Conservation (phyloP, 2,888 invertebrate genomes). For the Ypsolopha scabrella region DNA sequence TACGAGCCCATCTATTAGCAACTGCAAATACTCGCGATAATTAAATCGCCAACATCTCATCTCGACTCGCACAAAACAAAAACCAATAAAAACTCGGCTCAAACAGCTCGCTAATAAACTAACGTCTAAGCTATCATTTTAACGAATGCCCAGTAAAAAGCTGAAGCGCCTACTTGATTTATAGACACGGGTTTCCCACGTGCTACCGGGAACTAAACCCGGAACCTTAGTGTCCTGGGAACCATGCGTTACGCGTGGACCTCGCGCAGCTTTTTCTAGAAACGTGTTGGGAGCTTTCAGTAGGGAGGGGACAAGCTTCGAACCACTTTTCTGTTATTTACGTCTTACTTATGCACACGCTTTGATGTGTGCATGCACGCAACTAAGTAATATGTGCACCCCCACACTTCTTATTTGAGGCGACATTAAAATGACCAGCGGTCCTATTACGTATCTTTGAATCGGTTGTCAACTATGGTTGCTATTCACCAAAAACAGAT, state of each 20-base stretch:
- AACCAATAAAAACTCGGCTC: not conserved
- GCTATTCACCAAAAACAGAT: too few species aligned
- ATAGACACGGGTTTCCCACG: slow-evolving; percentile 60
- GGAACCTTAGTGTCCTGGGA: slow-evolving; percentile 50
- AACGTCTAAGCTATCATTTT: slow-evolving; percentile 4
- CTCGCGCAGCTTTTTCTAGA: slow-evolving; percentile 31
- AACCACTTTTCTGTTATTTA: too few species aligned
- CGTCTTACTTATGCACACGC: too few species aligned
- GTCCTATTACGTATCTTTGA: too few species aligned
- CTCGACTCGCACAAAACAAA: too few species aligned
- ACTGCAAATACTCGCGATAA: too few species aligned
- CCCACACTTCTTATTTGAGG: too few species aligned
- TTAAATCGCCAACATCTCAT: too few species aligned
- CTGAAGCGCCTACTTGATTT: slow-evolving; percentile 30
- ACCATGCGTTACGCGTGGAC: slow-evolving; percentile 30
- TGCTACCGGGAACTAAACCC: slow-evolving; percentile 60
- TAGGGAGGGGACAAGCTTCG: too few species aligned
- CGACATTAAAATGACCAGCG: too few species aligned
- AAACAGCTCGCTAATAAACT: slow-evolving; percentile 3
- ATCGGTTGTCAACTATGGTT: too few species aligned
- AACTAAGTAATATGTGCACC: not conserved
- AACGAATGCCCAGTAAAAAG: slow-evolving; percentile 11
- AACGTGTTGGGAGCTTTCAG: slow-evolving; percentile 7
- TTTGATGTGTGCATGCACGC: not conserved
- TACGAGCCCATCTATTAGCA: too few species aligned